Conservation (phyloP, 2,113 vertebrate species). For the Orcinus orca region DNA sequence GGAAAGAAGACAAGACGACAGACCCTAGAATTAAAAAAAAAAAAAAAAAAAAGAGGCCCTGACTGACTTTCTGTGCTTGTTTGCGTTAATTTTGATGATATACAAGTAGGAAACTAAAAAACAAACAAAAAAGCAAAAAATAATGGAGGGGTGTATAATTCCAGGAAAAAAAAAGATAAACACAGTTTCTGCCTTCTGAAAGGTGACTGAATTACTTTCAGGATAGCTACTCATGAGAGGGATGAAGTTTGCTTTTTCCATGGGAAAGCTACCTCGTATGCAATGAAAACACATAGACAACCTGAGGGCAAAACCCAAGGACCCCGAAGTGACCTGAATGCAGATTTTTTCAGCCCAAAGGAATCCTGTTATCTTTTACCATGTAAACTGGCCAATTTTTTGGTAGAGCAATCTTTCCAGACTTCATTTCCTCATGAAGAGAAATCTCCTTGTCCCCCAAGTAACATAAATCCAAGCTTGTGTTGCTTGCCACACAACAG, state of each 20-base stretch:
- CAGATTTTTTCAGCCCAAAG: background rate
- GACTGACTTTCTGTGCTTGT: background rate
- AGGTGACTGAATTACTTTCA: background rate
- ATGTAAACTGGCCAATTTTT: background rate
- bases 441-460: background rate
- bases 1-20: background rate
- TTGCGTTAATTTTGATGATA: background rate
- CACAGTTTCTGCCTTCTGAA: background rate
- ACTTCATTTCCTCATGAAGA: background rate
- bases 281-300: background rate
- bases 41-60: background rate
- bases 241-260: background rate
- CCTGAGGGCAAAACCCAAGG: background rate
- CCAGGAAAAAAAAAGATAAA: background rate
- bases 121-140: background rate
- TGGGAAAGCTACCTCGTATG: fast-evolving
- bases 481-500: no score
- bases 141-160: background rate
- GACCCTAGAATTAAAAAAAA: background rate
- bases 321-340: background rate
- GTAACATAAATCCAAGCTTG: background rate
- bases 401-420: background rate
- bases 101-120: background rate
- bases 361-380: background rate
- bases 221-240: background rate